Evolutionary conservation across 1,140 invertebrate genomes (phyloP), one percentile per base, ranked within the genome.

Genomic region (Lepidostoma basale): DNA sequence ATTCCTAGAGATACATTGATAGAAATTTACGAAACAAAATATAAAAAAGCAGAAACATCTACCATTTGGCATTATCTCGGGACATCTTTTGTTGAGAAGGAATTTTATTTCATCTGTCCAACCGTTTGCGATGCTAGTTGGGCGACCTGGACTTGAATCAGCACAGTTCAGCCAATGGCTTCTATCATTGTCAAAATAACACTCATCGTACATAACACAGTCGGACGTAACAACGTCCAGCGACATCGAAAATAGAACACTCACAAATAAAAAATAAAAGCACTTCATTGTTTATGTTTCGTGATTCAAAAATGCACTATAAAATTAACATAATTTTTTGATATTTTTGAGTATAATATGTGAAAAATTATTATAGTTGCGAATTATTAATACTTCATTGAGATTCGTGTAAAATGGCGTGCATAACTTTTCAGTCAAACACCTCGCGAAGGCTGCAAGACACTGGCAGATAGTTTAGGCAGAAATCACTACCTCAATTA

Each of bases 151-250:
- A 3, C 20, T 8, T n/a, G 10, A 30, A 3, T 26, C n/a, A 9
- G 23, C 0, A 23, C 64, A 67, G 39, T 67, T 67, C 2, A 58
- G n/a, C 4, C 3, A 67, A 59, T 59, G 52, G 2, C 47, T 26
- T 14, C 39, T 45, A 12, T 56, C 49, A 3, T 22, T 9, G 28
- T 67, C 28, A 30, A 12, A 39, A 12, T 20, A 30, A 12, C 64
- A 67, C 23, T 67, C 22, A 16, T 33, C 64, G 23, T 67, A 67
- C 64, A 18, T 26, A 28, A 67, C 54, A 44, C 64, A 67, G 3
- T 33, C n/a, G 18, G 45, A 49, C n/a, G 14, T 10, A 22, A 23
- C n/a, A 3, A 36, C 10, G 33, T 36, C 33, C 14, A 36, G 1
- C 9, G 5, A 36, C 10, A 36, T 36, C 14, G 33, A 3, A 2